Percentiles rank a stretch among this genome's conserved stretches.
phyloP scores from a whole-genome alignment of 2,888 invertebrate genomes.

The Drosophila tripunctata region DNA sequence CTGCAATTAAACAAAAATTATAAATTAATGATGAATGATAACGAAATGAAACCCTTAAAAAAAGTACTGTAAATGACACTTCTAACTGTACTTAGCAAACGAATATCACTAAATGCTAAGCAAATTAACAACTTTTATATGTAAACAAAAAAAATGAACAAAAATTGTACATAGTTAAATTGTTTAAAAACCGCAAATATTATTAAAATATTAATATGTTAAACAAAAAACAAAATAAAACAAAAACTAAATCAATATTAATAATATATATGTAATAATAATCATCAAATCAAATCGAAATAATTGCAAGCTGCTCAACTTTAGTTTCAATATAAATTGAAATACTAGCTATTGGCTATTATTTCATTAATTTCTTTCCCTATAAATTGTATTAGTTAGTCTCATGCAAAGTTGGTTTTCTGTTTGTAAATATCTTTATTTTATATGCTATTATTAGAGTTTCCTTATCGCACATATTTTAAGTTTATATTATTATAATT shows the following conservation, averaged over 20 bases:
- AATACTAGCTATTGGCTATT: constrained; percentile 4
- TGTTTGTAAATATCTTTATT: constrained; percentile 38
- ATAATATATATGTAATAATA: constrained; percentile 20
- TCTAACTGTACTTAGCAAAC: constrained; percentile 36
- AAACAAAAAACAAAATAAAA: constrained; percentile 6
- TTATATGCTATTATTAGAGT: constrained; percentile 1
- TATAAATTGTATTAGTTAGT: constrained; percentile 34
- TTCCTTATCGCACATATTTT: constrained; percentile 14
- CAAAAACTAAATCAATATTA: constrained; percentile 2
- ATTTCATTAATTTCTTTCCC: constrained; percentile 28
- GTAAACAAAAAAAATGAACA: neutral
- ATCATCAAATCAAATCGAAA: constrained; percentile 12
- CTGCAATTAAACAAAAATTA: constrained; percentile 16
- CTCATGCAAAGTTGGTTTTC: constrained; percentile 8
- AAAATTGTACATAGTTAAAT: constrained; percentile 57
- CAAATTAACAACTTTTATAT: constrained; percentile 20
- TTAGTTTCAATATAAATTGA: constrained; percentile 8
- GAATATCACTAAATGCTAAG: constrained; percentile 73
- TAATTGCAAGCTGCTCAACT: constrained; percentile 34
- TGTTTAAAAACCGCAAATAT: constrained; percentile 41
- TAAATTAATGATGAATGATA: neutral
- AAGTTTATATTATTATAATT: constrained; percentile 6
- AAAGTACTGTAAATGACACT: constrained; percentile 8
- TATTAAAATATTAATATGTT: constrained; percentile 18
- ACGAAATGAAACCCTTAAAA: no score